Percentiles rank a stretch among this genome's conserved stretches.
Evolutionary conservation across 2,797 vertebrate species (phyloP).

Genomic region (Florisuga fusca): DNA sequence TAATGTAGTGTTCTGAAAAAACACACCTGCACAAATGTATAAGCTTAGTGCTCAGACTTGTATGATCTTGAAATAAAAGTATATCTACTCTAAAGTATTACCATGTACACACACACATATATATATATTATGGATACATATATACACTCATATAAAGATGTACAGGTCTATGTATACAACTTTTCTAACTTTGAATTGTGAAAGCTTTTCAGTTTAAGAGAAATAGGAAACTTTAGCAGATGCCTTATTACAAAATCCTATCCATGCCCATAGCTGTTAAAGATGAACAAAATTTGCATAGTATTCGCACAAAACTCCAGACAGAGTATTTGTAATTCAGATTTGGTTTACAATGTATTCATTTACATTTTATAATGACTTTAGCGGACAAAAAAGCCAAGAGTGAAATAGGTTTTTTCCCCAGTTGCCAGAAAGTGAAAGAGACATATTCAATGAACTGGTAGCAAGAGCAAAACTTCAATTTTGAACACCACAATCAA

Average conservation of each 20-base stretch:
- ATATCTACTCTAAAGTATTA: background rate
- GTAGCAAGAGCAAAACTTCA: slow-evolving; percentile 46
- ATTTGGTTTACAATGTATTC: slow-evolving; percentile 50
- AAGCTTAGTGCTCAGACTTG: background rate
- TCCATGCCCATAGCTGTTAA: slow-evolving; percentile 28
- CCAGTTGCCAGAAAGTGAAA: slow-evolving; percentile 31
- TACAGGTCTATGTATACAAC: background rate
- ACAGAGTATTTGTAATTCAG: slow-evolving; percentile 66
- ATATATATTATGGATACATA: background rate
- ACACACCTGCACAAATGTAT: background rate
- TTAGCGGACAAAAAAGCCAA: slow-evolving; percentile 26
- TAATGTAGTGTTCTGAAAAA: background rate
- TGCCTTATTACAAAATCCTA: slow-evolving; percentile 10
- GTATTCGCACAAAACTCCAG: slow-evolving; percentile 24
- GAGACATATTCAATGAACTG: slow-evolving; percentile 23
- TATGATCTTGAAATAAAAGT: slow-evolving; percentile 15
- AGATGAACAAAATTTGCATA: slow-evolving; percentile 52
- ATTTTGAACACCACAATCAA: slow-evolving; percentile 64
- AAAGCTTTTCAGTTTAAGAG: background rate
- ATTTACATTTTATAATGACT: slow-evolving; percentile 74
- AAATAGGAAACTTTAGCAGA: background rate
- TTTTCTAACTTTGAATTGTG: background rate
- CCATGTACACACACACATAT: background rate
- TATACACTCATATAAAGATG: background rate
- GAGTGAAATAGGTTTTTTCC: slow-evolving; percentile 20